Evolutionary conservation across 2,113 vertebrate species (phyloP).

Genomic region (Eupsittula cactorum): DNA sequence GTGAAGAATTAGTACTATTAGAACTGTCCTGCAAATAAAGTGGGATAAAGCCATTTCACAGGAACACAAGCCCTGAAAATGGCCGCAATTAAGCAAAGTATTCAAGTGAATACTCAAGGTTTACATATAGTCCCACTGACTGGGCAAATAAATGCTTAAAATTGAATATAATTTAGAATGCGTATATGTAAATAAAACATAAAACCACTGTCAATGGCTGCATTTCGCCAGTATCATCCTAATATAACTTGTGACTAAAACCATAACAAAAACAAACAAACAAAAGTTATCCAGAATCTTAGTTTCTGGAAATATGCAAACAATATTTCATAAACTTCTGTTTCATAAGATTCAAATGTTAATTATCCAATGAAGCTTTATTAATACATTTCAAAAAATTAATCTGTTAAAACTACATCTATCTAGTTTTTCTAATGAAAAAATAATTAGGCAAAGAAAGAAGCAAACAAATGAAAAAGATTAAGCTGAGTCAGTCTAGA

Average conservation of each 20-base stretch:
- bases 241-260: background rate
- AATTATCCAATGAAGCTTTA: background rate
- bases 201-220: background rate
- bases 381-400: background rate
- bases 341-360: background rate
- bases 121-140: background rate
- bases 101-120: background rate
- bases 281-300: background rate
- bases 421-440: constrained; percentile 2
- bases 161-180: background rate
- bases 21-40: background rate
- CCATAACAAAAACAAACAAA: background rate
- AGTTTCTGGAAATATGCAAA: background rate
- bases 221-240: background rate
- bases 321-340: background rate
- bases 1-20: background rate
- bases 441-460: constrained; percentile 25
- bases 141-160: background rate
- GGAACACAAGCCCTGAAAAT: background rate
- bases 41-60: background rate
- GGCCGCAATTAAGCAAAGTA: background rate
- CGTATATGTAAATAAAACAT: background rate
- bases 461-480: constrained; percentile 11
- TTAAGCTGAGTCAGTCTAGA: background rate
- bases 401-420: constrained; percentile 3